These are phyloP conservation scores for Perodicticus potto DNA, from an alignment of 2,797 vertebrate species.

Conservation along the genomic window DNA sequence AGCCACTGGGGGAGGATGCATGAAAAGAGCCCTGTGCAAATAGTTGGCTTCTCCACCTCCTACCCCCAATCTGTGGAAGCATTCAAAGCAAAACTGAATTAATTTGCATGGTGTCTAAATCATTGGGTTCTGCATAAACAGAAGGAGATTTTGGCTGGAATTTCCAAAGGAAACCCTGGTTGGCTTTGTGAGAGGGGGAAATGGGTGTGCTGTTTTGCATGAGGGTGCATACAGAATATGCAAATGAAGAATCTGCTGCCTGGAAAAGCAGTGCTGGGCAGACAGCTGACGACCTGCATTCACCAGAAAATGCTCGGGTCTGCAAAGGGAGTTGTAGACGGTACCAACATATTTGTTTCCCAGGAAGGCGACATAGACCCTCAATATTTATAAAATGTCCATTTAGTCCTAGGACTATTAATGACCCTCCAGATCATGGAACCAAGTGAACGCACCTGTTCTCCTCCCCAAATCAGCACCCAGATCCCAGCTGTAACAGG, in stretches of 20 bases:
- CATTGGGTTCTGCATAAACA: constrained; percentile 86
- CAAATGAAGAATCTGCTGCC: constrained; percentile 93
- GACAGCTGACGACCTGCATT: constrained; percentile 90
- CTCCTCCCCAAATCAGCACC: constrained; percentile 67
- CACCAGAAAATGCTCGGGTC: constrained; percentile 83
- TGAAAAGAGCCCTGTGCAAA: constrained; percentile 75
- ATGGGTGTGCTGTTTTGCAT: constrained; percentile 94
- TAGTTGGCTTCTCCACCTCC: constrained; percentile 40
- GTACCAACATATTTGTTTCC: constrained; percentile 87
- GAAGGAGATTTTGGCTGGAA: constrained; percentile 85
- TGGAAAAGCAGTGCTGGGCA: constrained; percentile 90
- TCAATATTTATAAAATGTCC: constrained; percentile 91
- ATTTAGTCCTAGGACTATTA: constrained; percentile 88
- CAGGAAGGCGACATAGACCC: constrained; percentile 86
- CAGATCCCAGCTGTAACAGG: constrained; percentile 75
- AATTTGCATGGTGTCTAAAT: constrained; percentile 89
- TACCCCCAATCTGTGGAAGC: constrained; percentile 78
- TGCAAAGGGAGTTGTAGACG: constrained; percentile 83
- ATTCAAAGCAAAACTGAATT: constrained; percentile 83
- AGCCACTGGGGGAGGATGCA: background rate
- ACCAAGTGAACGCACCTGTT: constrained; percentile 87
- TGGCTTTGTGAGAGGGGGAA: constrained; percentile 89
- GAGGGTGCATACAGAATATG: constrained; percentile 93
- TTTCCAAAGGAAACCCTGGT: constrained; percentile 88
- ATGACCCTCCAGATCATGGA: constrained; percentile 87